Conservation (phyloP, 2,113 vertebrate genomes). For the Callospermophilus lateralis region DNA sequence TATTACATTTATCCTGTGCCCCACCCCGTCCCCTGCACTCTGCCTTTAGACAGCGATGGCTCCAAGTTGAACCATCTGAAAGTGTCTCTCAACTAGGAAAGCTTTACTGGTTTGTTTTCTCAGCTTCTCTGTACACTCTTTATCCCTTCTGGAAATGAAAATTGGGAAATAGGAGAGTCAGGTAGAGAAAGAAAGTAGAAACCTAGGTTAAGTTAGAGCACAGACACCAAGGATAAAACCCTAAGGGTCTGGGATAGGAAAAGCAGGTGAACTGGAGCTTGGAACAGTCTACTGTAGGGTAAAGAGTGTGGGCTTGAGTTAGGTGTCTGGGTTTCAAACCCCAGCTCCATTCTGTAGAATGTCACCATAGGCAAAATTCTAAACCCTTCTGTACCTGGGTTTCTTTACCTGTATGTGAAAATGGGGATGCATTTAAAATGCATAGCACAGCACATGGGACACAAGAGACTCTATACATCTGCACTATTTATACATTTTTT, state of each 20-base stretch:
- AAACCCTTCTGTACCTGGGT: not conserved
- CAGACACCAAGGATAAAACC: not conserved
- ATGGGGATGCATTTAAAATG: not conserved
- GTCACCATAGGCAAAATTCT: not conserved
- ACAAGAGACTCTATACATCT: rapidly evolving
- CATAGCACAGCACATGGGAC: not conserved
- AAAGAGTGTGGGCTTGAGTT: rapidly evolving
- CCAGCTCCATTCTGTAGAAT: not conserved
- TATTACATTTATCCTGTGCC: too few species aligned
- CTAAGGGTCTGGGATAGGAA: rapidly evolving
- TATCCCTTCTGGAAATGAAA: not conserved
- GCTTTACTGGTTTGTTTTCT: not conserved
- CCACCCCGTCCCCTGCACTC: rapidly evolving
- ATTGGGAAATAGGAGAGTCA: not conserved
- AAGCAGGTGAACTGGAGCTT: rapidly evolving
- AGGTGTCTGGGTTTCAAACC: not conserved
- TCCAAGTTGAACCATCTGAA: not conserved
- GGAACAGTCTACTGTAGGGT: rapidly evolving
- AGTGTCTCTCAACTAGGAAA: not conserved
- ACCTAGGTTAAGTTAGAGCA: not conserved
- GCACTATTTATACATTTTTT: not conserved
- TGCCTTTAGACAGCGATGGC: not conserved
- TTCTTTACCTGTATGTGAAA: not conserved
- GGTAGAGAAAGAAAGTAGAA: not conserved
- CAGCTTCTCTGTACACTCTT: not conserved